Percentiles rank a stretch among this genome's conserved stretches.
Conservation (phyloP, 1,140 invertebrate species). For the Drosophila biarmipes region DNA sequence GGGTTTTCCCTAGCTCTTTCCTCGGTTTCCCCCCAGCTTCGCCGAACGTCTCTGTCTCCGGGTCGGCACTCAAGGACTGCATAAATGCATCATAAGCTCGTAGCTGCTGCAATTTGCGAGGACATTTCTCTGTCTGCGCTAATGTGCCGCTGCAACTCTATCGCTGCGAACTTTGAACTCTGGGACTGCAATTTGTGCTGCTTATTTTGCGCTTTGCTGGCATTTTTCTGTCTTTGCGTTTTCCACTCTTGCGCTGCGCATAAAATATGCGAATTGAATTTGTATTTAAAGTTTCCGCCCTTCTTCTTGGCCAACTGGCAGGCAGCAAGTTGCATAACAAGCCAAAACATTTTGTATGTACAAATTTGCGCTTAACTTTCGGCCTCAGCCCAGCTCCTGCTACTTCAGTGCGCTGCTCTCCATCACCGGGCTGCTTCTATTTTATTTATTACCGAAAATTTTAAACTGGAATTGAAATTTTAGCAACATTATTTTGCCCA, state of each 20-base stretch:
- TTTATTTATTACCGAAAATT: constrained; percentile 57
- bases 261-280: constrained; percentile 83
- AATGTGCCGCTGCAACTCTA: constrained; percentile 72
- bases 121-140: constrained; percentile 73
- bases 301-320: constrained; percentile 35
- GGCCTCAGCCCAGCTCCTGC: constrained; percentile 3
- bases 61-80: constrained; percentile 64
- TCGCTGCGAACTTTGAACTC: constrained; percentile 71
- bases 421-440: constrained; percentile 50
- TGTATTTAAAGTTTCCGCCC: constrained; percentile 76
- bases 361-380: constrained; percentile 78
- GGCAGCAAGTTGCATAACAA: constrained; percentile 71
- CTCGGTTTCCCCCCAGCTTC: background rate
- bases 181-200: constrained; percentile 65
- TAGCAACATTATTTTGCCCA: constrained; percentile 50
- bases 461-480: constrained; percentile 53
- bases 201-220: constrained; percentile 78
- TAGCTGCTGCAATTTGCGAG: constrained; percentile 62
- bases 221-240: constrained; percentile 69
- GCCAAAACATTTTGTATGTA: constrained; percentile 79
- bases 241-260: constrained; percentile 54
- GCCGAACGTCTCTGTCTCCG: background rate
- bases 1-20: background rate
- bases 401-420: constrained; percentile 14
- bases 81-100: constrained; percentile 80